Evolutionary conservation across 2,888 invertebrate species (phyloP), one percentile per base, ranked within the genome.

Genomic region (Melanchra persicariae): DNA sequence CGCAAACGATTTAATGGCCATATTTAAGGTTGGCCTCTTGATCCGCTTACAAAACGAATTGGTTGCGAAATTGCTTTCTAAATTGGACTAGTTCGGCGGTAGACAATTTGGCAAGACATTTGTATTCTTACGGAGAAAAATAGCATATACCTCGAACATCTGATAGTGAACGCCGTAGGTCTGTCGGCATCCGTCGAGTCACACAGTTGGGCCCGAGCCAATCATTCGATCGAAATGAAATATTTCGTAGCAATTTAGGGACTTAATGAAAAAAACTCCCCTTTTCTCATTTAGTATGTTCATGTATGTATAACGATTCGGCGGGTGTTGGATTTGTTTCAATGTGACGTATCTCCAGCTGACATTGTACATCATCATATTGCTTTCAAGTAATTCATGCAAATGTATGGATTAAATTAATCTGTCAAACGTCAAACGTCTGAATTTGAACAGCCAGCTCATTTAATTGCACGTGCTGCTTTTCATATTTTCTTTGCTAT

Each of bases 101-200:
- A 95, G 95, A 95, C 95, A 94, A 95, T 95, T 95, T 95, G 94
- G 95, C 94, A 94, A 94, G 95, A 92, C 94, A 95, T 95, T 95
- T 95, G 95, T 95, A 95, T 95, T 95, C 95, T 91, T 92, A 91
- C 85, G 89, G 92, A 95, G 94, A 94, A 94, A 95, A 95, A 95
- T 95, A 93, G 95, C 94, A 92, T 92, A 91, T 93, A 93, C 92
- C 92, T 90, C 90, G 91, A 92, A 90, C 92, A 94, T 94, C 94
- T 92, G 95, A 95, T 95, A 94, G 93, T 87, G 91, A 90, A 89
- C 90, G 91, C 89, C 90, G 89, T 88, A 91, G 90, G 90, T 89
- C 91, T 92, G 93, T 93, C 92, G 89, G 87, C 89, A 87, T 87
- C 88, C 89, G 84, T 77, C 87, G 85, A 87, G 89, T 90, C 90